Base-by-base conservation (phyloP, 2,888 invertebrate species). In the Tridacna crocea region DNA sequence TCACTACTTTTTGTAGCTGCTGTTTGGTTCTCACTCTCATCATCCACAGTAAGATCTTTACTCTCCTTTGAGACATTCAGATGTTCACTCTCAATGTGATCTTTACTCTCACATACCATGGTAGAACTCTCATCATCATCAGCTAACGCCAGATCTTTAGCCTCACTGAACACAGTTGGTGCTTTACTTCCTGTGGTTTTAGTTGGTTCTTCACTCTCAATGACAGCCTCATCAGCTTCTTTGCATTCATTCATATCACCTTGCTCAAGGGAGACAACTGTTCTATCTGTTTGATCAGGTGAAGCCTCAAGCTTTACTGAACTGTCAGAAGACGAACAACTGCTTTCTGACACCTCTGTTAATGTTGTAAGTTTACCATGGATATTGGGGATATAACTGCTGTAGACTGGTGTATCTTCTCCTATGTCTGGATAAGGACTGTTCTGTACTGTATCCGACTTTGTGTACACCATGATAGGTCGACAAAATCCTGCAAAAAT, bases 401-500 rank as follows among this genome's bases (percentile, higher is more conserved):
- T 66, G 19, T 63, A 48, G 63, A 77, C 46, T 48, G 84, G 84
- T 6, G 84, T 82, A 1, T 27, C 72, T 51, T 72, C 79, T 24
- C 81, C 81, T 22, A 76, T 60, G 27, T 81, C 87, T 10, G 82
- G 78, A 51, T 81, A 81, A 11, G 88, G 88, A 72, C 89, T 89
- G 83, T 85, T 89, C 26, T 85, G 87, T 15, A 84, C 80, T 6
- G 89, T 89, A 47, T 91, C 91, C 24, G 88, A 80, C 79, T 94
- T 94, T n/a, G 90, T 92, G 84, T 91, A 93, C 80, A 93, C 86
- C 74, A 91, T 90, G 46, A 94, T 84, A 8, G 93, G 93, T 11
- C 94, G 84, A 79, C 92, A 89, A 85, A 94, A 94, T 27, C 94
- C 93, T 94, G 88, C 0, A 86, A 83, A 51, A 63, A 12, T 63